A percentile compares a stretch with the other conserved stretches of the same genome.
These are phyloP conservation scores for Gallinago solitaria DNA, from an alignment of 2,797 vertebrate species.

Conservation along the genomic window DNA sequence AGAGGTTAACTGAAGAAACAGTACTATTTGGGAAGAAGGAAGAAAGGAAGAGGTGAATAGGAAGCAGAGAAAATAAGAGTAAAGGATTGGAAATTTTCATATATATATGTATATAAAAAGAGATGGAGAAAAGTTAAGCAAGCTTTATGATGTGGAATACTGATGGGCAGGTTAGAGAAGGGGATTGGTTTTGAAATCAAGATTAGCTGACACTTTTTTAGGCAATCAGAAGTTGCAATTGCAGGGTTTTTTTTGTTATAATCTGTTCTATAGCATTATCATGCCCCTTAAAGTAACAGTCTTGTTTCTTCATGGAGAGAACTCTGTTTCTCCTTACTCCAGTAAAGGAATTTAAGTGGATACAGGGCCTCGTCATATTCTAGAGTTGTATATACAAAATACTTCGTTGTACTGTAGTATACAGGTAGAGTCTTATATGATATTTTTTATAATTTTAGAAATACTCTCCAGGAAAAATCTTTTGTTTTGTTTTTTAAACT, in stretches of 20 bases:
- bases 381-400: neutral
- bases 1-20: neutral
- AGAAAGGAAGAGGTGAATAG: neutral
- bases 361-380: neutral
- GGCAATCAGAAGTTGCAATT: neutral
- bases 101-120: neutral
- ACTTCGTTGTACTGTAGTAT: neutral
- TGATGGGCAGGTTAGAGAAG: neutral
- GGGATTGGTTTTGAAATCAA: neutral
- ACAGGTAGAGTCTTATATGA: neutral
- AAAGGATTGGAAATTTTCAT: neutral
- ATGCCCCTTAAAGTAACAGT: neutral
- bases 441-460: neutral
- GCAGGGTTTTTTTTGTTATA: neutral
- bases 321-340: neutral
- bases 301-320: neutral
- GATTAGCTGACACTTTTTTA: neutral
- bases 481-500: neutral
- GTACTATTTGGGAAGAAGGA: neutral
- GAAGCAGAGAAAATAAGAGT: too few relatives aligned
- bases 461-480: neutral
- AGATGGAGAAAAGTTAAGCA: neutral
- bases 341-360: neutral
- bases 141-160: neutral
- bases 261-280: neutral